Base-by-base conservation (phyloP, 2,797 vertebrate species). In the Todus mexicanus region DNA sequence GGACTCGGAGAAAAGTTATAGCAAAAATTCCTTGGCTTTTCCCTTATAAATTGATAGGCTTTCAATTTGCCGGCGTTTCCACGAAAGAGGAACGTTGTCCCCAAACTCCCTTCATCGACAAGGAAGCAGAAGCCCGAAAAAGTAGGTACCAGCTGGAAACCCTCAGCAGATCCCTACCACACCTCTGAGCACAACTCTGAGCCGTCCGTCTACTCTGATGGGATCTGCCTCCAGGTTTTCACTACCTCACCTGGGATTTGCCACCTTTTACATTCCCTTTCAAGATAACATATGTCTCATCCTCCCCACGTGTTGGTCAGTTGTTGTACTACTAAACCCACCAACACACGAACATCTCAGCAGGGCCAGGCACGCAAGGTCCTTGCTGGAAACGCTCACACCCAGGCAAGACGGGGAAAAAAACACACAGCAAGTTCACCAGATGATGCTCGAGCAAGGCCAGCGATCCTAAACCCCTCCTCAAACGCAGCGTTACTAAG, bases 171-270 rank as follows among this genome's bases (percentile, higher is more conserved):
- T 45, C 45, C 38, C 45, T 2, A 22, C 51, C 61, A 7, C 47
- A 9, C 18, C 43, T 35, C 50, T 1, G 0, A 37, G 61, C 47
- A 11, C 80, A 43, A 4, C 45, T 40, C 56, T 17, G 23, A 5
- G 1, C 40, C 11, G 0, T 3, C 37, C 7, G 1, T 8, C 10
- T 2, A 1, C 17, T 22, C 9, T 1, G 11, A 4, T 31, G 5
- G 60, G 45, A 76, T 19, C 54, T 33, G 69, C 26, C 43, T 13
- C 47, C 37, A 7, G 20, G 20, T 5, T 84, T 87, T 1, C 6
- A 9, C 60, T 50, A 4, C 16, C 23, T 25, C 31, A 12, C 29
- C 48, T 3, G 6, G 1, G 13, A 40, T 9, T 12, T 17, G 11
- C 56, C 43, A 4, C 1, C 37, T 35, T 22, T 6, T 13, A 9